Percentiles rank a stretch among this genome's conserved stretches.
Evolutionary conservation across 2,888 invertebrate species (phyloP).

Genomic region (Sinelater perroti): DNA sequence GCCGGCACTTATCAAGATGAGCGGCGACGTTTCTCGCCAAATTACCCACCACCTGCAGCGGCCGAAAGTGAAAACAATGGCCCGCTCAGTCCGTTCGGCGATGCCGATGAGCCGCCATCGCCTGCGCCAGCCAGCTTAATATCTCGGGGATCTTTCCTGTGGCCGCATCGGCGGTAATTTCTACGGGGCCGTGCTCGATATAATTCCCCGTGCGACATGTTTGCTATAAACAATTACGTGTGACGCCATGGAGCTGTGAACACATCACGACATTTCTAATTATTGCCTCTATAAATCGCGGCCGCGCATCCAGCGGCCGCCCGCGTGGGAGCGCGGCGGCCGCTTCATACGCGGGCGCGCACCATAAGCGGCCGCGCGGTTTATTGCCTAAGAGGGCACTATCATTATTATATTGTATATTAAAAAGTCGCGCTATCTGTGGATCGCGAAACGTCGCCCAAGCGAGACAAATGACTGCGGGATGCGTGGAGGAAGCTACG

Average conservation of each 20-base stretch:
- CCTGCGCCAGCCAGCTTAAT: too few species aligned
- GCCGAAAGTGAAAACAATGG: too few species aligned
- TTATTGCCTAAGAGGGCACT: slow-evolving; percentile 47
- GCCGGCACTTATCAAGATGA: too few species aligned
- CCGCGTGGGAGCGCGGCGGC: slow-evolving; percentile 20
- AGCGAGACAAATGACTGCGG: slow-evolving; percentile 52
- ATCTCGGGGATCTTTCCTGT: slow-evolving; percentile 33
- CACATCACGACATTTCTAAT: slow-evolving; percentile 40
- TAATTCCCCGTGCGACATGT: slow-evolving; percentile 38
- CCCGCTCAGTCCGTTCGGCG: too few species aligned
- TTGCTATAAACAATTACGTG: slow-evolving; percentile 39
- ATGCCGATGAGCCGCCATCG: too few species aligned
- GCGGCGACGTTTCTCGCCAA: too few species aligned
- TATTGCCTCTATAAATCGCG: slow-evolving; percentile 33
- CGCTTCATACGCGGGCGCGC: slow-evolving; percentile 26
- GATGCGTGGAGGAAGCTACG: slow-evolving; percentile 42
- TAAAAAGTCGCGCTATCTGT: slow-evolving; percentile 51
- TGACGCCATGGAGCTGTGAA: slow-evolving; percentile 37
- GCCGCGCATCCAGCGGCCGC: slow-evolving; percentile 19
- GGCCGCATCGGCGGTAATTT: slow-evolving; percentile 30
- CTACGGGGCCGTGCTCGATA: slow-evolving; percentile 38
- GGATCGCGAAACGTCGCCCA: slow-evolving; percentile 50
- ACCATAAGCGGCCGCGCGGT: slow-evolving; percentile 32
- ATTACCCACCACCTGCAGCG: too few species aligned
- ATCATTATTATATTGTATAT: slow-evolving; percentile 52